Percentiles rank a stretch among this genome's conserved stretches.
These are phyloP conservation scores for Stenotaenia linearis DNA, from an alignment of 2,888 invertebrate species.

Conservation along the genomic window DNA sequence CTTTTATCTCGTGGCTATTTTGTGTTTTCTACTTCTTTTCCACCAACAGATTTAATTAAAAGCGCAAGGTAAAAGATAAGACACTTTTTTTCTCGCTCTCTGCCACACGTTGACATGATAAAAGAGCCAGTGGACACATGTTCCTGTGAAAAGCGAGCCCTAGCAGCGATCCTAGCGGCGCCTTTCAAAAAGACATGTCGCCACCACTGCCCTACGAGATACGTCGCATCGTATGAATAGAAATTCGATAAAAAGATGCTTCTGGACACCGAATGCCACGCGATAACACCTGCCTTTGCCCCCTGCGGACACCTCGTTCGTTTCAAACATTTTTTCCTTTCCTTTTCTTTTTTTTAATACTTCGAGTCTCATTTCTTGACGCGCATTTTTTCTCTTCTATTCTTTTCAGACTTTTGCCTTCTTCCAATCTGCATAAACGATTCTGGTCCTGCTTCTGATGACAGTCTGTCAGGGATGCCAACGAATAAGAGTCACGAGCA, in stretches of 20 bases:
- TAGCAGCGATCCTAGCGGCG: neutral
- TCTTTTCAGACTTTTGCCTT: neutral
- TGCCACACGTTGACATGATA: neutral
- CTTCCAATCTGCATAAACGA: slow-evolving; percentile 7
- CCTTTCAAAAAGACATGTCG: neutral
- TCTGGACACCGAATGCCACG: neutral
- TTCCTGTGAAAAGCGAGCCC: neutral
- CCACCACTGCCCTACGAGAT: neutral
- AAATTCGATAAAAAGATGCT: neutral
- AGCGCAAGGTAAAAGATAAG: neutral
- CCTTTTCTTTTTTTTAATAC: neutral
- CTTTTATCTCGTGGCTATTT: neutral
- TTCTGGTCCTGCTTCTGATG: neutral
- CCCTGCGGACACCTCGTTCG: neutral
- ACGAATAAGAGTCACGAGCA: slow-evolving; percentile 1
- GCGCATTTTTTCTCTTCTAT: neutral
- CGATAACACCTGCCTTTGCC: neutral
- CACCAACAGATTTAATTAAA: slow-evolving; percentile 11
- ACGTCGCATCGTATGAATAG: neutral
- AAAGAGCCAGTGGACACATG: slow-evolving; percentile 8
- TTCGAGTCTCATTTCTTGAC: neutral
- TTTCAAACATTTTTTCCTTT: neutral
- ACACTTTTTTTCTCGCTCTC: neutral
- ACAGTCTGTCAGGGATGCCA: slow-evolving; percentile 8
- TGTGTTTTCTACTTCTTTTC: neutral